Base-by-base conservation (phyloP, 2,113 vertebrate genomes). In the Pionites leucogaster region DNA sequence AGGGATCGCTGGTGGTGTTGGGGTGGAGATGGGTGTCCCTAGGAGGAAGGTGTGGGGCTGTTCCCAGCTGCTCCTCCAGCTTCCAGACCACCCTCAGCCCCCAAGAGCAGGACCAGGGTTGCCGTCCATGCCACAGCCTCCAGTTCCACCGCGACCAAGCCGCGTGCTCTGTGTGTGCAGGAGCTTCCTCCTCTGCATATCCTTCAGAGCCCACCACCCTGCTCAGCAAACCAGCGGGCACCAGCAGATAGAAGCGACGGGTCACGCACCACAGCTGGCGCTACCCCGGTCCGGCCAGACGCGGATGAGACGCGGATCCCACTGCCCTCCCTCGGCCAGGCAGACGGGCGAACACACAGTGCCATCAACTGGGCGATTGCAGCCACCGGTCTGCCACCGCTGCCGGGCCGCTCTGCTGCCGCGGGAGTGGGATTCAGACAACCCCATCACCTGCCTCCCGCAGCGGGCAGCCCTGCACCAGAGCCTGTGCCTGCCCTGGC, bases 101-200 rank as follows among this genome's bases (percentile, higher is more conserved):
- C 10, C 49, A 57, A 22, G 28, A 65, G 5, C 22, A 83, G 18
- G 65, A 19, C 13, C 18, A 59, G 25, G 25, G 47, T 6, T 82
- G 31, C 37, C 4, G 1, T 29, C 17, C 15, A 7, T 2, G 5
- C 18, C 65, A 55, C 17, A 31, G 23, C 39, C 12, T 71, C n/a
- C 23, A 67, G 50, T 39, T 75, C 33, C 1, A 0, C 6, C 44
- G 6, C 2, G 1, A 25, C 18, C 17, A n/a, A 37, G 10, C n/a
- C 72, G 14, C 0, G 0, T 6, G 10, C 60, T 63, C 22, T 42
- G 8, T 2, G 8, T 4, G 10, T 1, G 2, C 24, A 31, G 50
- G 10, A 69, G 14, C 9, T 8, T 74, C 18, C 33, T 47, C 19
- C 27, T 18, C 10, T 8, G 63, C 63, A 37, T 47, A 46, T 13